Evolutionary conservation across 2,113 vertebrate species (phyloP).

Genomic region (Spilogale gracilis): DNA sequence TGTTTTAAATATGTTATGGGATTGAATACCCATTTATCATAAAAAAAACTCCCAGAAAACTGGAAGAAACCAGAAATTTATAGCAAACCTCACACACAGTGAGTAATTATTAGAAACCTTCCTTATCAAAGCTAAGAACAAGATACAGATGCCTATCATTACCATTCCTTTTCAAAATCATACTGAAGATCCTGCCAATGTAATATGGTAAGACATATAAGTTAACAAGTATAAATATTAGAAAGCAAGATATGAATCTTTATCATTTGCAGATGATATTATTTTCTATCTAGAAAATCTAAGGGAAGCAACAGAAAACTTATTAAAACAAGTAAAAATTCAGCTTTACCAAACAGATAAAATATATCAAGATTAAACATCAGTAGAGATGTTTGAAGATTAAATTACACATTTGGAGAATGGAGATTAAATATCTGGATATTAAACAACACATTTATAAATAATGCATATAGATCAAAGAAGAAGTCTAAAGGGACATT

Average conservation of each 20-base stretch:
- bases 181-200: neutral
- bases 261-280: neutral
- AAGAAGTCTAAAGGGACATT: neutral
- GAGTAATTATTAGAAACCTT: conserved; percentile 33
- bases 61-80: neutral
- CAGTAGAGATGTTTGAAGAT: neutral
- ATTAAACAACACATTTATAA: conserved; percentile 40
- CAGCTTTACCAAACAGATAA: neutral
- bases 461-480: neutral
- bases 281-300: neutral
- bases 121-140: conserved; percentile 41
- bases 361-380: neutral
- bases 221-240: neutral
- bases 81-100: neutral
- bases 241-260: conserved; percentile 25
- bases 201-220: neutral
- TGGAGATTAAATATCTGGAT: neutral
- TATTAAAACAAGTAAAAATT: conserved; percentile 27
- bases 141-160: neutral
- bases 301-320: conserved; percentile 23
- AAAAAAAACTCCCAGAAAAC: conserved; percentile 16
- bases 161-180: neutral
- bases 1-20: neutral
- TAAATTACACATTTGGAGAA: neutral
- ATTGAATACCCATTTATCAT: conserved; percentile 2